These are phyloP conservation scores for Gulo gulo DNA, from an alignment of 2,113 vertebrate species.

Conservation along the genomic window DNA sequence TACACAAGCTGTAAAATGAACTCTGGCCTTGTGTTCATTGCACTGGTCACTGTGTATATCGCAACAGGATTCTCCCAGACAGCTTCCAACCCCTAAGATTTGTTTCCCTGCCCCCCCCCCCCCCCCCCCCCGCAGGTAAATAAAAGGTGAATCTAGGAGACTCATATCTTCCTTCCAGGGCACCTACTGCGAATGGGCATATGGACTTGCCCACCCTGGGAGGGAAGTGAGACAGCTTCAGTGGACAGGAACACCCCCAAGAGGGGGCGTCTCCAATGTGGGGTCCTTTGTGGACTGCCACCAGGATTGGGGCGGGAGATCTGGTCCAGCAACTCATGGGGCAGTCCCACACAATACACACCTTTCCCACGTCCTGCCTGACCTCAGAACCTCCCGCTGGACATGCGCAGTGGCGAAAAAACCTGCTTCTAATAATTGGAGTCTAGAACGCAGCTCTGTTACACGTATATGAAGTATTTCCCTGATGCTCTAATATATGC, in stretches of 20 bases:
- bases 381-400: background rate
- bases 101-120: background rate
- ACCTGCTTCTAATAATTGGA: background rate
- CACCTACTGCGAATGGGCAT: rapidly evolving
- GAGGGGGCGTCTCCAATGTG: background rate
- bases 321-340: background rate
- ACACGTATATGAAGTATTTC: background rate
- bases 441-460: background rate
- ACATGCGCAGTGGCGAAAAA: rapidly evolving
- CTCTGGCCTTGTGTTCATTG: background rate
- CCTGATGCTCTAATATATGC: background rate
- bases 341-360: background rate
- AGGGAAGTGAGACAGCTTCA: background rate
- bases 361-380: background rate
- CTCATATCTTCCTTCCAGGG: background rate
- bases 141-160: background rate
- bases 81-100: background rate
- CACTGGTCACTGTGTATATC: background rate
- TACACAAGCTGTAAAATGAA: background rate
- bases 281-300: background rate
- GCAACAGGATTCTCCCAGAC: background rate
- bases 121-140: background rate
- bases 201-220: background rate
- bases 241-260: background rate
- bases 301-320: too few species aligned